A percentile compares a stretch with the other conserved stretches of the same genome.
phyloP scores from a whole-genome alignment of 2,888 invertebrate genomes.

The Hemicrepidius hirtus region DNA sequence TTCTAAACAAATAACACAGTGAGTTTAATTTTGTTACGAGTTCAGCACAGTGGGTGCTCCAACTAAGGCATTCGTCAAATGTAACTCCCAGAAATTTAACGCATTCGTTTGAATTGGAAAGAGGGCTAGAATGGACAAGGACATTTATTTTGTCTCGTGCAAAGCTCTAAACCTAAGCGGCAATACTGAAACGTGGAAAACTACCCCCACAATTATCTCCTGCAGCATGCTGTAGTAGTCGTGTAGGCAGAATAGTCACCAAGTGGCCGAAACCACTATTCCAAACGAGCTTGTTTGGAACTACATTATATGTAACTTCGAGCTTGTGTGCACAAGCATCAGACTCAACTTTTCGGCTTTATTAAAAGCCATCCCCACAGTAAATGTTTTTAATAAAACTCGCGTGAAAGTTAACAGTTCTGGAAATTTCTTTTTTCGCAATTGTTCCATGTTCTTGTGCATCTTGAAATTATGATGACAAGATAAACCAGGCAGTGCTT shows the following conservation, averaged over 20 bases:
- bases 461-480: conserved; percentile 1
- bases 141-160: conserved; percentile 15
- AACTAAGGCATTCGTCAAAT: too few relatives aligned
- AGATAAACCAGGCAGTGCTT: conserved; percentile 7
- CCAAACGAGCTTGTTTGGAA: conserved; percentile 21
- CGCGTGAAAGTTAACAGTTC: conserved; percentile 1
- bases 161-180: conserved; percentile 17
- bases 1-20: too few relatives aligned
- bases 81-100: too few relatives aligned
- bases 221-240: conserved; percentile 18
- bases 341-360: conserved; percentile 11
- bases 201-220: conserved; percentile 20
- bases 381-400: conserved; percentile 19
- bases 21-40: too few relatives aligned
- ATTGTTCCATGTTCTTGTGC: neutral
- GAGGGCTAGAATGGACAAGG: too few relatives aligned
- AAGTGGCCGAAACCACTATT: conserved; percentile 33
- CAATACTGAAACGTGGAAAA: conserved; percentile 22
- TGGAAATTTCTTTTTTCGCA: neutral
- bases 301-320: conserved; percentile 9
- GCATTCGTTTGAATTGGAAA: too few relatives aligned
- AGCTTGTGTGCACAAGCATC: conserved; percentile 14
- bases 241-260: conserved; percentile 20
- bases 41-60: too few relatives aligned
- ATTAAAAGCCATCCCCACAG: conserved; percentile 21